A percentile compares a stretch with the other conserved stretches of the same genome.
Evolutionary conservation across 2,888 invertebrate genomes (phyloP).

Genomic region (Papilio elwesi): DNA sequence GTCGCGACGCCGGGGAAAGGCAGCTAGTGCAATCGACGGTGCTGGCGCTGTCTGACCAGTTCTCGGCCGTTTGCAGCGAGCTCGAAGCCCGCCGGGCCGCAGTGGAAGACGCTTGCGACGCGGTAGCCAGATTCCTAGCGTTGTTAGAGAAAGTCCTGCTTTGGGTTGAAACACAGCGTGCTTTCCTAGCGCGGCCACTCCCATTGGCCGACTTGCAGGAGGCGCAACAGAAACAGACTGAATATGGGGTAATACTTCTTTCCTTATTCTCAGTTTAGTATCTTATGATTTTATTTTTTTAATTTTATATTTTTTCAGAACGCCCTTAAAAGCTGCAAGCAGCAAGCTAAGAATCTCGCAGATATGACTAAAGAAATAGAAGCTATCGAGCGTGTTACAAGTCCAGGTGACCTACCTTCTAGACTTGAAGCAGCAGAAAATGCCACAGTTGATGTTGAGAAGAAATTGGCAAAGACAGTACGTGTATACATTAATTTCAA

Average conservation of each 20-base stretch:
- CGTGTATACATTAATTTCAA: slow-evolving; percentile 53
- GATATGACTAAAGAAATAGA: slow-evolving; percentile 97
- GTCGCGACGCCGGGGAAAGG: slow-evolving; percentile 90
- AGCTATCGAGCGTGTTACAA: slow-evolving; percentile 91
- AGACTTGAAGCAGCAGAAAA: slow-evolving; percentile 94
- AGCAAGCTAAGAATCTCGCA: slow-evolving; percentile 92
- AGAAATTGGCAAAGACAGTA: slow-evolving; percentile 93
- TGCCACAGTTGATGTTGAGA: slow-evolving; percentile 93
- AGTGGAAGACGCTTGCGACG: slow-evolving; percentile 94
- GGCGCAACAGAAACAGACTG: slow-evolving; percentile 92
- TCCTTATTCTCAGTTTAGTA: slow-evolving; percentile 17
- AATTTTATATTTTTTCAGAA: slow-evolving; percentile 80
- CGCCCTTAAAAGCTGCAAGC: slow-evolving; percentile 95
- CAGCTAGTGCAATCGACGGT: slow-evolving; percentile 90
- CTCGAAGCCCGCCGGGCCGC: slow-evolving; percentile 93
- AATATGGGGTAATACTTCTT: slow-evolving; percentile 88
- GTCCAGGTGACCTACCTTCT: slow-evolving; percentile 92
- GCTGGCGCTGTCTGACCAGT: slow-evolving; percentile 89
- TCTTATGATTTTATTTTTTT: slow-evolving; percentile 26
- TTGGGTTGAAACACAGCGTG: slow-evolving; percentile 93
- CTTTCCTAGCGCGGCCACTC: slow-evolving; percentile 91
- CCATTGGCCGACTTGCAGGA: slow-evolving; percentile 91
- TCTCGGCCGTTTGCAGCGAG: slow-evolving; percentile 90
- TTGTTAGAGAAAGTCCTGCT: slow-evolving; percentile 91
- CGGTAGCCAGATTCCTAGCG: slow-evolving; percentile 93